Evolutionary conservation across 53 echinoderm and acorn worm genomes (phyloP).

Genomic region (Echinometra lucunter): DNA sequence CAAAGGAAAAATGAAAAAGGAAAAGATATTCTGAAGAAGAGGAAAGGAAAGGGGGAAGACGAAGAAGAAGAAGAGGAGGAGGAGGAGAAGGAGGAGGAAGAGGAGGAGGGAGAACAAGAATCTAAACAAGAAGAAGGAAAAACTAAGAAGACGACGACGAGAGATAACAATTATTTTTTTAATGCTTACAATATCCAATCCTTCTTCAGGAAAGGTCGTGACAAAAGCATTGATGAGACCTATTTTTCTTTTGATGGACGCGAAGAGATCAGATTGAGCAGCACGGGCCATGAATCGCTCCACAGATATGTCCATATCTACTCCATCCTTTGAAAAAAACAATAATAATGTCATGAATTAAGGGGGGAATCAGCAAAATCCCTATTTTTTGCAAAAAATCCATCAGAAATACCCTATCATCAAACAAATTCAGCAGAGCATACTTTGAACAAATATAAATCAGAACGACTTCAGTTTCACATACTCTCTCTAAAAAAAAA

Average conservation of each 20-base stretch:
- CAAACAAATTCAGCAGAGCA: neutral
- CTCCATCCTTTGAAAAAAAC: slow-evolving; percentile 22
- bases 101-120: too few relatives aligned
- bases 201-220: neutral
- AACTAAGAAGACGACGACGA: neutral
- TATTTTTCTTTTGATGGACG: slow-evolving; percentile 29
- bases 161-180: too few relatives aligned
- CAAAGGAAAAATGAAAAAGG: neutral
- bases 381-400: neutral
- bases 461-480: neutral
- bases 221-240: slow-evolving; percentile 33
- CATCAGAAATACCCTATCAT: neutral
- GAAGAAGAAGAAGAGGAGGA: neutral
- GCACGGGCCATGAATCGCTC: neutral
- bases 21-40: too few relatives aligned
- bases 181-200: slow-evolving; percentile 20
- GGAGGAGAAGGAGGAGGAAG: neutral
- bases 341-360: neutral
- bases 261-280: neutral
- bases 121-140: too few relatives aligned
- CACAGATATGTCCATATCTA: neutral
- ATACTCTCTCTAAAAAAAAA: too few relatives aligned
- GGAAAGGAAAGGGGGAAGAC: too few relatives aligned
- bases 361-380: neutral
- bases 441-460: neutral